Evolutionary conservation across 1,140 invertebrate genomes (phyloP).

Genomic region (Chrysomallon squamiferum): DNA sequence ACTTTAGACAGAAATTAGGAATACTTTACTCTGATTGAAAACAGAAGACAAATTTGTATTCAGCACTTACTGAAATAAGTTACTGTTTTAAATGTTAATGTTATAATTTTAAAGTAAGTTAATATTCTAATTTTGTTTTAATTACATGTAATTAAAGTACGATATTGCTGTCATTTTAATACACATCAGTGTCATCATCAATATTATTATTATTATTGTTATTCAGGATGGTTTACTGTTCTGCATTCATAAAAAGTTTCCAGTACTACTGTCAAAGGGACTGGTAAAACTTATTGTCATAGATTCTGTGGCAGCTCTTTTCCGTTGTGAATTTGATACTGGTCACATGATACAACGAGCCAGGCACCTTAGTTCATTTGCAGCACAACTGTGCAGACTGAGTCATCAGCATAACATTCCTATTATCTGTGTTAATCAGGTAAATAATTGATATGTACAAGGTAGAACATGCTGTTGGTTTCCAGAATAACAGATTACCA

Average conservation of each 20-base stretch:
- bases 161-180: background rate
- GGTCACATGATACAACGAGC: slow-evolving; percentile 64
- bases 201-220: slow-evolving; percentile 15
- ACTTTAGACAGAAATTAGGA: too few relatives aligned
- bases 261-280: slow-evolving; percentile 62
- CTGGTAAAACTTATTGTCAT: slow-evolving; percentile 74
- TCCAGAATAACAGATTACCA: too few relatives aligned
- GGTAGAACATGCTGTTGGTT: too few relatives aligned
- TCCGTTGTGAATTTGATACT: slow-evolving; percentile 70
- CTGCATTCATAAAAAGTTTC: slow-evolving; percentile 68
- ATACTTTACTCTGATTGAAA: too few relatives aligned
- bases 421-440: slow-evolving; percentile 78
- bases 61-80: too few relatives aligned
- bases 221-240: slow-evolving; percentile 68
- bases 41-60: too few relatives aligned
- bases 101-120: background rate
- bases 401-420: slow-evolving; percentile 67
- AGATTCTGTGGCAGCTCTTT: slow-evolving; percentile 79
- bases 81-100: too few relatives aligned
- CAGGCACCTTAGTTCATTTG: slow-evolving; percentile 70
- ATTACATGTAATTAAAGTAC: background rate
- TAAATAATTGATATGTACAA: slow-evolving; percentile 54
- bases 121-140: background rate
- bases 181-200: slow-evolving; percentile 1
- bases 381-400: slow-evolving; percentile 68